Percentiles rank a stretch among this genome's conserved stretches.
Conservation (phyloP, 2,113 vertebrate species). For the Tachysurus vachellii region DNA sequence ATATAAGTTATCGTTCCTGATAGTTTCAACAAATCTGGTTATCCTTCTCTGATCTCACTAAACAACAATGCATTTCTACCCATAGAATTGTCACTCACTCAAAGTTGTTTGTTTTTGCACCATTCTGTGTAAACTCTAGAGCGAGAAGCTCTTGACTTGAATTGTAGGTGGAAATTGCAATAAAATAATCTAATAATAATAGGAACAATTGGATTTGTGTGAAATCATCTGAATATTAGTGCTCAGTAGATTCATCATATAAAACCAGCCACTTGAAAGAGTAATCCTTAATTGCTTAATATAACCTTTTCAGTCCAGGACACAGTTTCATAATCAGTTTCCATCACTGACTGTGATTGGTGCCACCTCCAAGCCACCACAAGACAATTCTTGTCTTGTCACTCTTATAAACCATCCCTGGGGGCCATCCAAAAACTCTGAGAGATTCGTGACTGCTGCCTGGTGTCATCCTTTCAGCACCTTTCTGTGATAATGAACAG, state of each 20-base stretch:
- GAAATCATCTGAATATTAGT: not conserved
- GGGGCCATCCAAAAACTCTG: slow-evolving; percentile 21
- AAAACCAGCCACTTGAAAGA: not conserved
- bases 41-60: no score
- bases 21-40: no score
- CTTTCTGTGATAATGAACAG: slow-evolving; percentile 47
- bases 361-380: slow-evolving; percentile 4
- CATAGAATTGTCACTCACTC: no score
- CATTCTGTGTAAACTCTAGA: no score
- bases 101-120: not conserved
- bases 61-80: no score
- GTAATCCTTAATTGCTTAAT: not conserved
- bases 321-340: not conserved
- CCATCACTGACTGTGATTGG: not conserved
- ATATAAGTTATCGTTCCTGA: no score
- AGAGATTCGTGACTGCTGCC: not conserved
- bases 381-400: not conserved
- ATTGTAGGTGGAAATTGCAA: not conserved
- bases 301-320: slow-evolving; percentile 6
- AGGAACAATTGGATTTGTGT: not conserved
- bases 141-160: no score
- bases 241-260: not conserved
- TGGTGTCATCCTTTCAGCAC: slow-evolving; percentile 32
- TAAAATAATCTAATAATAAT: not conserved
- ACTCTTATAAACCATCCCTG: not conserved